Evolutionary conservation across 2,888 invertebrate species (phyloP), one percentile per base, ranked within the genome.

Genomic region (Bursaphelenchus okinawaensis): DNA sequence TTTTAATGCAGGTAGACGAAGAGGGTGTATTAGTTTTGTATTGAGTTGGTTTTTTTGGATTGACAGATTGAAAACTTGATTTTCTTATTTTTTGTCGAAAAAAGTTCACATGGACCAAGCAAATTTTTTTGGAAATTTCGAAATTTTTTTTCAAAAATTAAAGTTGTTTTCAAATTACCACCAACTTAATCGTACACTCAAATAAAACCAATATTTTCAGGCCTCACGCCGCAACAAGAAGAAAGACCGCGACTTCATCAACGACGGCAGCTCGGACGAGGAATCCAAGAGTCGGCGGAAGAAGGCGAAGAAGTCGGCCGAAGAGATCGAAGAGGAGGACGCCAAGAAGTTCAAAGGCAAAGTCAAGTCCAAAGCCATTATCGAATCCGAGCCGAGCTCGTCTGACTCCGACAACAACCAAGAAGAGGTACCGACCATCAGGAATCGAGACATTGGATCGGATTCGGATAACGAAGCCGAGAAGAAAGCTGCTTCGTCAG

Each of bases 331-430:
- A 24, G 66, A 65, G 29, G 62, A 62, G 56, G 65, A 55, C 16
- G 23, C 24, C 19, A 24, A 29, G 19, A 24, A 31, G 22, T 24
- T 31, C 16, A 65, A 65, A 26, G 67, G 66, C 23, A 67, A 28
- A 58, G 74, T 76, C 20, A 76, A 76, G 57, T 72, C 72, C 24
- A 62, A 70, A 9, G 75, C 74, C 2, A 73, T 69, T 67, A 62
- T 76, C 19, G 75, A 59, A 31, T 56, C 76, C 28, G 68, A 68
- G 7, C 69, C 68, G 22, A 66, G 65, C 9, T 74, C 74, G 8
- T 73, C 70, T 51, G 74, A 71, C 7, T 59, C 60, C 12, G 50
- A 50, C 6, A 50, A 7, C 59, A 50, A 59, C 19, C 24, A 54
- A 54, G 16, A 40, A 16, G 40, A 40, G 12, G 40, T 40, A 6